Evolutionary conservation across 2,797 vertebrate genomes (phyloP).

Genomic region (Amazonetta brasiliensis): DNA sequence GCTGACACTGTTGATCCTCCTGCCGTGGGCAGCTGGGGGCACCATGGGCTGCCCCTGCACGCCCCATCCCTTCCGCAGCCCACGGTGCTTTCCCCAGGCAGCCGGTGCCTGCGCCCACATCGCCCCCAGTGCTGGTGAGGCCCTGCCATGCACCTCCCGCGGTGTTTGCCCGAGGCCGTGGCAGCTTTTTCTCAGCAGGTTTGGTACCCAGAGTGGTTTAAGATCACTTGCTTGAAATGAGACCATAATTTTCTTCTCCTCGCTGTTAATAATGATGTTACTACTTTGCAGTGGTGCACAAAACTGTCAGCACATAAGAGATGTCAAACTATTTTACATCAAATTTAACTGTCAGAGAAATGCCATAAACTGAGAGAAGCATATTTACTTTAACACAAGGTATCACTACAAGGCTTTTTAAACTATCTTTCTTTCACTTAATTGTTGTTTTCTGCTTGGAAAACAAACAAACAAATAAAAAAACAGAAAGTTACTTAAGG

Average conservation of each 20-base stretch:
- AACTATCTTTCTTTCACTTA: neutral
- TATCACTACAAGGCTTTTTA: neutral
- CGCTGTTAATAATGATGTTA: constrained; percentile 2
- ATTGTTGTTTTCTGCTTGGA: constrained; percentile 42
- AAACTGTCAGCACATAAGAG: constrained; percentile 12
- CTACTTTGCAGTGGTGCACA: constrained; percentile 30
- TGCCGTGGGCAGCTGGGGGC: too few relatives aligned
- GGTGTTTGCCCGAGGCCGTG: rapidly evolving
- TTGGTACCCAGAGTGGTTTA: neutral
- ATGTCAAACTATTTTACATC: neutral
- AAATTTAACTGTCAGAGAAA: neutral
- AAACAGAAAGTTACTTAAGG: constrained; percentile 35
- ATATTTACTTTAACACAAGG: neutral
- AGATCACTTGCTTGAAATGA: neutral
- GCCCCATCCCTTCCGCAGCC: too few relatives aligned
- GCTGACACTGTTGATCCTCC: neutral
- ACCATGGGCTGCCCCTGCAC: too few relatives aligned
- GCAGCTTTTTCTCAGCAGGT: neutral
- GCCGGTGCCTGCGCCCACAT: neutral
- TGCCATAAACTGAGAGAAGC: neutral
- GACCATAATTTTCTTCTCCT: neutral
- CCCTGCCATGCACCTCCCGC: rapidly evolving
- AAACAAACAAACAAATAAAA: neutral
- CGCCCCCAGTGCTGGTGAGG: rapidly evolving
- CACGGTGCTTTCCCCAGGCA: too few relatives aligned